Evolutionary conservation across 2,797 vertebrate species (phyloP).

Genomic region (Scolopax rusticola): DNA sequence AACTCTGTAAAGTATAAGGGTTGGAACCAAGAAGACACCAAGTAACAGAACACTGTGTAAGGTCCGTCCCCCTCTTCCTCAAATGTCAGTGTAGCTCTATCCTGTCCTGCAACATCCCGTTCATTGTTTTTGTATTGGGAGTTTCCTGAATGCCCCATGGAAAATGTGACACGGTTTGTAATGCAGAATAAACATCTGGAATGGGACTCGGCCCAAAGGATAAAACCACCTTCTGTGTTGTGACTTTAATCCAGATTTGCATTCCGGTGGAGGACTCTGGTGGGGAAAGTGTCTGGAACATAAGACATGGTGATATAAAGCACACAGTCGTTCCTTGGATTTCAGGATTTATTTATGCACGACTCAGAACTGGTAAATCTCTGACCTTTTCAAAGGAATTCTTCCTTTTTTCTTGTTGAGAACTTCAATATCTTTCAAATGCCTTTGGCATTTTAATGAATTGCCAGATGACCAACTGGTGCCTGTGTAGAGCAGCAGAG

Average conservation of each 20-base stretch:
- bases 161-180: not conserved
- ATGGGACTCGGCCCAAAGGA: not conserved
- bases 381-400: not conserved
- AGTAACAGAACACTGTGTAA: not conserved
- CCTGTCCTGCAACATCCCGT: slow-evolving; percentile 10
- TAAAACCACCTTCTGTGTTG: not conserved
- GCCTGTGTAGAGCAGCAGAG: not conserved
- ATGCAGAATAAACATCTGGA: not conserved
- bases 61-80: not conserved
- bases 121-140: slow-evolving; percentile 3
- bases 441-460: not conserved
- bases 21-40: not conserved
- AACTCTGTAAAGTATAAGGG: not conserved
- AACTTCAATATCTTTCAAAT: not conserved
- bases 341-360: not conserved
- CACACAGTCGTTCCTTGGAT: not conserved
- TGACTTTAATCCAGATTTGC: not conserved
- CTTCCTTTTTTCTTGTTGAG: not conserved
- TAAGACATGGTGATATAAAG: not conserved
- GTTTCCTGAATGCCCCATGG: slow-evolving; percentile 25
- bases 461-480: not conserved
- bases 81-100: not conserved
- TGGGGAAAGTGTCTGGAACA: not conserved
- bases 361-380: not conserved
- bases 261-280: not conserved